Conservation (phyloP, 2,888 invertebrate genomes). For the Pseudoips prasinana region DNA sequence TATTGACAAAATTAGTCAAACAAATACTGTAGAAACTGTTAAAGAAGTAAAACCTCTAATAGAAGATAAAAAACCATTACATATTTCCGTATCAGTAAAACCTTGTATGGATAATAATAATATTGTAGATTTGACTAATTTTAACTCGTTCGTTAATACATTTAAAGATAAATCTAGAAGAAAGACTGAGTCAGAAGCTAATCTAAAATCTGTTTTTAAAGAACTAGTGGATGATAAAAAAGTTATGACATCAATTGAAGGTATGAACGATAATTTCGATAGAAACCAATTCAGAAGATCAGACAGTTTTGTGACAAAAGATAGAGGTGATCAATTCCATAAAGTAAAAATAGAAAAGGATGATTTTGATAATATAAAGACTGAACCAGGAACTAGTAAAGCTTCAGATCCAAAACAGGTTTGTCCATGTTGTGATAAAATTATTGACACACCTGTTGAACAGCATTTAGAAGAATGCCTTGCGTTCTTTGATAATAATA, state of each 20-base stretch:
- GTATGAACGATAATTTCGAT: background rate
- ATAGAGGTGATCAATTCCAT: constrained; percentile 12
- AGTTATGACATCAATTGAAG: background rate
- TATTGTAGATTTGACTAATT: constrained; percentile 17
- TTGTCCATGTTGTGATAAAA: constrained; percentile 72
- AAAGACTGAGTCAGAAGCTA: constrained; percentile 14
- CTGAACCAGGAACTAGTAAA: constrained; percentile 34
- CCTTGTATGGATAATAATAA: constrained; percentile 1
- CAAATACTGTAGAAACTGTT: background rate
- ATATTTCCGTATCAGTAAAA: background rate
- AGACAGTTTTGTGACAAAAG: constrained; percentile 8
- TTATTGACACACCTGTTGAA: constrained; percentile 50
- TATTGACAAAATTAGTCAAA: constrained; percentile 46
- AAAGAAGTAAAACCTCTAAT: constrained; percentile 5
- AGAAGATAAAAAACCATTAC: constrained; percentile 3
- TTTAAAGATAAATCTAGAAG: constrained; percentile 10
- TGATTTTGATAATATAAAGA: constrained; percentile 14
- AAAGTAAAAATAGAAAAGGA: background rate
- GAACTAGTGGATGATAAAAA: constrained; percentile 1
- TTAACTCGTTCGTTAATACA: constrained; percentile 5
- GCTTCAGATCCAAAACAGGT: constrained; percentile 22
- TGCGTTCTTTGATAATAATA: constrained; percentile 65
- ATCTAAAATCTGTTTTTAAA: constrained; percentile 1
- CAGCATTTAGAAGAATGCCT: constrained; percentile 79
- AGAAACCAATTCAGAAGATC: constrained; percentile 11